phyloP scores from a whole-genome alignment of 2,888 invertebrate species.

The Maniola hyperantus region DNA sequence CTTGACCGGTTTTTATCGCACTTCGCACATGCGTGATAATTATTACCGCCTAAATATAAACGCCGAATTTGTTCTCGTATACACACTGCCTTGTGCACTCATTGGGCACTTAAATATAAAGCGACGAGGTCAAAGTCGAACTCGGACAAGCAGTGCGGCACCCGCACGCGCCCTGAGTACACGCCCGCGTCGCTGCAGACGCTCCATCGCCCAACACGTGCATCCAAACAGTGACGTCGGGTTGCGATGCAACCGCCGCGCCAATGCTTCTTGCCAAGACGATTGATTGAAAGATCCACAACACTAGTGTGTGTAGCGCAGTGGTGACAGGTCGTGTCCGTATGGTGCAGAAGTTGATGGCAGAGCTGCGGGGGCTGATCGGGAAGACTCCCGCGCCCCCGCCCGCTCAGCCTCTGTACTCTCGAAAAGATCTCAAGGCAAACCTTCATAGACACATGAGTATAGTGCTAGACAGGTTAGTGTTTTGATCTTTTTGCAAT shows the following conservation, averaged over 20 bases:
- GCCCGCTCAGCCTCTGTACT: constrained; percentile 66
- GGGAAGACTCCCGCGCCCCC: constrained; percentile 64
- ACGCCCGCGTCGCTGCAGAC: constrained; percentile 73
- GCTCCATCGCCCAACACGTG: constrained; percentile 70
- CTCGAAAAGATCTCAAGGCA: constrained; percentile 75
- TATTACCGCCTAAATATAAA: constrained; percentile 73
- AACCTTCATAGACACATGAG: constrained; percentile 81
- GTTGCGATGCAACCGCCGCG: constrained; percentile 68
- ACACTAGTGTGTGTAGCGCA: constrained; percentile 68
- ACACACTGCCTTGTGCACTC: constrained; percentile 72
- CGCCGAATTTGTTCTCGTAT: constrained; percentile 63
- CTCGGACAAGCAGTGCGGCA: constrained; percentile 65
- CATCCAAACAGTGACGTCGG: constrained; percentile 64
- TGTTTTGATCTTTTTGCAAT: constrained; percentile 30
- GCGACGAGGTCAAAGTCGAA: constrained; percentile 74
- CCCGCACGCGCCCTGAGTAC: constrained; percentile 74
- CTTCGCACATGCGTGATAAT: constrained; percentile 51
- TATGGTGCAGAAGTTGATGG: constrained; percentile 80
- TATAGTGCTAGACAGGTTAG: constrained; percentile 81
- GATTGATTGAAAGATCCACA: constrained; percentile 59
- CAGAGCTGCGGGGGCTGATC: constrained; percentile 79
- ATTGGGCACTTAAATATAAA: constrained; percentile 78
- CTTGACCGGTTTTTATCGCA: constrained; percentile 21
- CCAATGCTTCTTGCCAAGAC: constrained; percentile 79
- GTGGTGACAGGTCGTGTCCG: constrained; percentile 72